A percentile compares a stretch with the other conserved stretches of the same genome.
These are phyloP conservation scores for Heliconius charithonia DNA, from an alignment of 2,888 invertebrate genomes.

Conservation along the genomic window DNA sequence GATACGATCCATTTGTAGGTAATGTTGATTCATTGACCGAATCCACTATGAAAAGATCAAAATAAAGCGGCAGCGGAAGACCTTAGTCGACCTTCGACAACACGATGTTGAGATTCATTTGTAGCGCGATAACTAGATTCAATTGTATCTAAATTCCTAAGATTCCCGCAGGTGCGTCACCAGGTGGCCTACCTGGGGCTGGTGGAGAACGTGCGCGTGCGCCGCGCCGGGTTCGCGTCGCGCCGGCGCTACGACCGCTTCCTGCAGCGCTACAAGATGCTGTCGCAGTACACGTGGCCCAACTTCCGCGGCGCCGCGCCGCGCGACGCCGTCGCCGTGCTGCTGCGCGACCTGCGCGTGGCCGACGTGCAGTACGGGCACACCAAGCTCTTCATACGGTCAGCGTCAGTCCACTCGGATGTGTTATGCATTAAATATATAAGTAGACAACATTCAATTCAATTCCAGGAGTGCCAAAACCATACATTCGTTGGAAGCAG, in stretches of 20 bases:
- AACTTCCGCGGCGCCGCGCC: constrained; percentile 92
- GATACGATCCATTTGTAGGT: too few relatives aligned
- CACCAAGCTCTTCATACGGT: constrained; percentile 96
- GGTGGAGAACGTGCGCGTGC: constrained; percentile 97
- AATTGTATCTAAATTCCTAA: too few relatives aligned
- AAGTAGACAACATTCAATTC: background rate
- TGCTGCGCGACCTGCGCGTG: constrained; percentile 91
- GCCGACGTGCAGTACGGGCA: constrained; percentile 55
- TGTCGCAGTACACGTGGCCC: constrained; percentile 98
- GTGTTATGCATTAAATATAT: background rate
- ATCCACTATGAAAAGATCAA: too few relatives aligned
- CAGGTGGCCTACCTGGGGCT: constrained; percentile 94
- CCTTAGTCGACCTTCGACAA: too few relatives aligned
- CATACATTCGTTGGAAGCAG: constrained; percentile 93
- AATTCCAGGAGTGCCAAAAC: constrained; percentile 89
- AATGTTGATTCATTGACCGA: too few relatives aligned
- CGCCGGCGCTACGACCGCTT: constrained; percentile 97
- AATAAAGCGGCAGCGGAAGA: too few relatives aligned
- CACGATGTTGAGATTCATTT: too few relatives aligned
- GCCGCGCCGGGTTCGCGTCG: constrained; percentile 98
- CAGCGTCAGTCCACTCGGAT: too few relatives aligned
- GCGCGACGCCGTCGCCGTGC: constrained; percentile 92
- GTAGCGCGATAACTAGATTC: too few relatives aligned
- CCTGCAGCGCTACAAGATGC: constrained; percentile 98
- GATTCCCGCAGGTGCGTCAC: constrained; percentile 79